Percentiles rank a stretch among this genome's conserved stretches.
phyloP scores from a whole-genome alignment of 2,888 invertebrate species.

The Pheosia tremula region DNA sequence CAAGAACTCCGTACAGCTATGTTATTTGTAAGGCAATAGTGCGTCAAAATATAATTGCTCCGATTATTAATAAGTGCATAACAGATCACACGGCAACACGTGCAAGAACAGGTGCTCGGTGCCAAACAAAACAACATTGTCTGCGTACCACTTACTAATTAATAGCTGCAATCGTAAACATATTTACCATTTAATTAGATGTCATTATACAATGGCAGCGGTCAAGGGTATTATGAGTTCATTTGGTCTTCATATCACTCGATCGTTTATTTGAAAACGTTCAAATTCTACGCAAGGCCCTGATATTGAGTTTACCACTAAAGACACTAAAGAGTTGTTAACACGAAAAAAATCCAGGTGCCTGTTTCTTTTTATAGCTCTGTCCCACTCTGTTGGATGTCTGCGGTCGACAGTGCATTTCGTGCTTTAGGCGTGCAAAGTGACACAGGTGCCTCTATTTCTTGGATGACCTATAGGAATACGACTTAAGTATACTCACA shows the following conservation, averaged over 20 bases:
- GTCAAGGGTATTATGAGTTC: background rate
- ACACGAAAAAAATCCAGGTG: too few relatives aligned
- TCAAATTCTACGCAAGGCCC: too few relatives aligned
- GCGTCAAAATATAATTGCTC: conserved; percentile 11
- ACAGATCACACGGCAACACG: conserved; percentile 11
- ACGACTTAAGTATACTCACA: conserved; percentile 69
- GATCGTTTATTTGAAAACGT: too few relatives aligned
- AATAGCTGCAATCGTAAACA: conserved; percentile 29
- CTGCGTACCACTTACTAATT: conserved; percentile 28
- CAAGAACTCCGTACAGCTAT: background rate
- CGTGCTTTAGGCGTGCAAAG: too few relatives aligned
- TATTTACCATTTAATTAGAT: conserved; percentile 11
- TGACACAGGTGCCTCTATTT: too few relatives aligned
- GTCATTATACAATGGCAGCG: background rate
- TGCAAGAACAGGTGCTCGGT: conserved; percentile 17
- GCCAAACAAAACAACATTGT: conserved; percentile 23
- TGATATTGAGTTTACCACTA: too few relatives aligned
- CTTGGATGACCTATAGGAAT: too few relatives aligned
- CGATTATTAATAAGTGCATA: conserved; percentile 15
- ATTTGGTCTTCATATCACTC: background rate
- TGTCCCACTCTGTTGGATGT: too few relatives aligned
- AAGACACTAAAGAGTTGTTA: too few relatives aligned
- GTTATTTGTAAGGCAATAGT: conserved; percentile 9
- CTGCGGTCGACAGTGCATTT: too few relatives aligned
- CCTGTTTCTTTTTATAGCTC: too few relatives aligned